Conservation (phyloP, 2,888 invertebrate species). For the Idaea aversata region DNA sequence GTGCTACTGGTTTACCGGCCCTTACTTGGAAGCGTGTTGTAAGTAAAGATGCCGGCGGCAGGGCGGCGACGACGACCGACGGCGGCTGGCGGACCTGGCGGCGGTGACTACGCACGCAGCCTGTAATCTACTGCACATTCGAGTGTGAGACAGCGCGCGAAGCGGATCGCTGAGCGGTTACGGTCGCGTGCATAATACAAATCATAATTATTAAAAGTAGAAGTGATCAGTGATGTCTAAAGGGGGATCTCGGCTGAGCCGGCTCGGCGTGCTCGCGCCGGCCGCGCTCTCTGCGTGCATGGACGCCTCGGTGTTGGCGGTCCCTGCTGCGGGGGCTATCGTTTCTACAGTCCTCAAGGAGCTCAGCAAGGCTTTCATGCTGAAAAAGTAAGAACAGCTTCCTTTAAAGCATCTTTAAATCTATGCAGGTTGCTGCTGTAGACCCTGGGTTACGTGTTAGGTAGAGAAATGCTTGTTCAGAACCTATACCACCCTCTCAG, state of each 20-base stretch:
- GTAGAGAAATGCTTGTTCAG: too few species aligned
- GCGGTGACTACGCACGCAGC: conserved; percentile 15
- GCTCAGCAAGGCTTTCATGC: conserved; percentile 74
- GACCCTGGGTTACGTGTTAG: not conserved
- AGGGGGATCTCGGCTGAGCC: conserved; percentile 53
- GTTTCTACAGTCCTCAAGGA: conserved; percentile 73
- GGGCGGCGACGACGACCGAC: conserved; percentile 16
- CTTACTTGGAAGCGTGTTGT: too few species aligned
- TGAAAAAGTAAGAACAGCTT: conserved; percentile 62
- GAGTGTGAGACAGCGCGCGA: conserved; percentile 60
- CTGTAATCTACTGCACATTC: conserved; percentile 46
- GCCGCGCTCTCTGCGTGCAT: conserved; percentile 71
- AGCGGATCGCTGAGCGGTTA: conserved; percentile 71
- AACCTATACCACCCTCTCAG: too few species aligned
- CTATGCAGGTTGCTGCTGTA: not conserved
- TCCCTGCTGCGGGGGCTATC: conserved; percentile 72
- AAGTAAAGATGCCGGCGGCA: too few species aligned
- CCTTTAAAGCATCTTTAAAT: not conserved
- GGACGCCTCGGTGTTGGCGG: conserved; percentile 72
- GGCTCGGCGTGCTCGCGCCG: conserved; percentile 71
- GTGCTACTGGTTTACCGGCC: conserved; percentile 4
- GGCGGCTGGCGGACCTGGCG: conserved; percentile 16
- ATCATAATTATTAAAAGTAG: conserved; percentile 22
- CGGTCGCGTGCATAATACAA: conserved; percentile 56
- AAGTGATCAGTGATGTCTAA: conserved; percentile 56